Conservation (phyloP, 2,888 invertebrate species). For the Cancer borealis region DNA sequence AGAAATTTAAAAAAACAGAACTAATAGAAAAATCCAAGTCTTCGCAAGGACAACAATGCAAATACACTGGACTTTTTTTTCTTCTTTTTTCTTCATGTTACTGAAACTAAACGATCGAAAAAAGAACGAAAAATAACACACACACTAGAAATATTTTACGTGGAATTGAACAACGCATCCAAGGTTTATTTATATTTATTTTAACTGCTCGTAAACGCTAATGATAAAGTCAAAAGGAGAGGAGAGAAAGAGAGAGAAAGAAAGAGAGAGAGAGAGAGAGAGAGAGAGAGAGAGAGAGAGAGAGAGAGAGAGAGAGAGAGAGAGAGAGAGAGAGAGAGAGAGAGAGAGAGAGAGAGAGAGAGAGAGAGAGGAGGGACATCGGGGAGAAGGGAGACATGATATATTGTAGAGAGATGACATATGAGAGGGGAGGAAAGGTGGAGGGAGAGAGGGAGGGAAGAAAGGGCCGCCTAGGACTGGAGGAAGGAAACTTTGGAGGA, state of each 20-base stretch:
- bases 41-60: not conserved
- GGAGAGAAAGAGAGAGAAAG: not conserved
- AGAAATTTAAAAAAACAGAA: not conserved
- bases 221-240: no score
- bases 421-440: not conserved
- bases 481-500: not conserved
- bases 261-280: no score
- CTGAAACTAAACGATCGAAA: not conserved
- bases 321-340: no score
- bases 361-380: not conserved
- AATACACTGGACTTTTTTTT: no score
- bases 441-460: not conserved
- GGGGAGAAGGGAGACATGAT: not conserved
- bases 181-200: no score
- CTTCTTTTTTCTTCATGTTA: no score
- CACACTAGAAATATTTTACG: no score
- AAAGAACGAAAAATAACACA: not conserved
- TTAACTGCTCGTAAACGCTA: no score
- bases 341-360: not conserved
- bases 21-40: not conserved
- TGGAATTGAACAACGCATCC: no score
- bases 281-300: not conserved
- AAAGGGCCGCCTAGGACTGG: not conserved
- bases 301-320: no score
- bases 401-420: not conserved